phyloP scores from a whole-genome alignment of 2,888 invertebrate genomes.

The Philonicus albiceps region DNA sequence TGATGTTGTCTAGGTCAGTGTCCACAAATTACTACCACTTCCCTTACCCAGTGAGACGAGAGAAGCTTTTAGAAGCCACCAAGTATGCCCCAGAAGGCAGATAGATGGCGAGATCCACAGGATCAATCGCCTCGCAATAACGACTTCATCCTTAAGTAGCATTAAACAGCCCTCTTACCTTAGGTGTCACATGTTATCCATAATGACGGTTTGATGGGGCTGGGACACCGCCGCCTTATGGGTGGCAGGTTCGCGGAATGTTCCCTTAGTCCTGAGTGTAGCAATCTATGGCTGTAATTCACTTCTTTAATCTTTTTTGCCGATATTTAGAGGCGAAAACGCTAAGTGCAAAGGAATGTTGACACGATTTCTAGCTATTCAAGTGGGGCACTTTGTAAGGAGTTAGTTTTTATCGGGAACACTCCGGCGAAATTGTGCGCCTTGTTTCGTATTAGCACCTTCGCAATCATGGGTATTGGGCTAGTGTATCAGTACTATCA shows the following conservation, averaged over 20 bases:
- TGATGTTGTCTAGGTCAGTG: too few relatives aligned
- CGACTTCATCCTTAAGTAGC: background rate
- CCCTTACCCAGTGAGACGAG: too few relatives aligned
- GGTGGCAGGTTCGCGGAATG: background rate
- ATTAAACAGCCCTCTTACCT: background rate
- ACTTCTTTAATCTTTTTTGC: background rate
- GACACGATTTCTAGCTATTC: constrained; percentile 17
- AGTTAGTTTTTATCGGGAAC: background rate
- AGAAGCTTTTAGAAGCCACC: too few relatives aligned
- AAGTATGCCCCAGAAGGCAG: background rate
- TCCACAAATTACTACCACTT: too few relatives aligned
- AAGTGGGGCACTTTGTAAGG: constrained; percentile 11
- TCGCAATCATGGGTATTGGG: background rate
- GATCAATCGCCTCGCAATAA: background rate
- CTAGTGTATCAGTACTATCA: too few relatives aligned
- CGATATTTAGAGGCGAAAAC: background rate
- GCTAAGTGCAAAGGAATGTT: constrained; percentile 34
- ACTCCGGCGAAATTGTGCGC: background rate
- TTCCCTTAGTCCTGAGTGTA: background rate
- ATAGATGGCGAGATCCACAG: background rate
- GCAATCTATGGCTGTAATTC: background rate
- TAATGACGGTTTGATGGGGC: background rate
- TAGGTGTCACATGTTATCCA: background rate
- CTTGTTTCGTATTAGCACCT: background rate
- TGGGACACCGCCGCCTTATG: background rate